Conservation (phyloP, 2,888 invertebrate genomes). For the Lasioglossum vierecki region DNA sequence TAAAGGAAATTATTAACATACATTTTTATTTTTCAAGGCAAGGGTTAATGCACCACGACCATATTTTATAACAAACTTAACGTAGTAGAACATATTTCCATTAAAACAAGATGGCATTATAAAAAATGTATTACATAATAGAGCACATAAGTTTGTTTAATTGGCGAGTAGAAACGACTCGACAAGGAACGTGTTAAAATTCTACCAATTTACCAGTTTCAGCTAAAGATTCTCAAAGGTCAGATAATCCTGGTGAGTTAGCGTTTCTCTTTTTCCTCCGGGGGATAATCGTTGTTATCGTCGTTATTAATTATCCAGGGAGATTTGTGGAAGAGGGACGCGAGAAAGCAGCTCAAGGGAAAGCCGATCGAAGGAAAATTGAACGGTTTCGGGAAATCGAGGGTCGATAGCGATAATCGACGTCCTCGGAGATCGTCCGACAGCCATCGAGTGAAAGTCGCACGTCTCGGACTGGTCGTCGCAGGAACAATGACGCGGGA, state of each 20-base stretch:
- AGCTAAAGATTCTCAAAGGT: background rate
- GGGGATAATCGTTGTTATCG: background rate
- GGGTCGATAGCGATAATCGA: conserved; percentile 43
- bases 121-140: no score
- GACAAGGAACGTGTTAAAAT: no score
- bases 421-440: conserved; percentile 25
- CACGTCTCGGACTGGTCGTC: background rate
- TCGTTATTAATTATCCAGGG: background rate
- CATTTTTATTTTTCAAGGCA: no score
- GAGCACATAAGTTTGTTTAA: no score
- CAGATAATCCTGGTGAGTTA: background rate
- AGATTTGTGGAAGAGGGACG: background rate
- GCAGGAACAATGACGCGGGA: conserved; percentile 35
- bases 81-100: no score
- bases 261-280: background rate
- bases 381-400: conserved; percentile 33
- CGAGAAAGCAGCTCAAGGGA: conserved; percentile 41
- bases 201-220: background rate
- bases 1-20: no score
- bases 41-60: no score
- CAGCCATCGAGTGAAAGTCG: conserved; percentile 47
- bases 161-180: no score
- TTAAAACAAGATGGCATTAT: no score
- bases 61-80: no score
- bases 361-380: conserved; percentile 38